A percentile compares a stretch with the other conserved stretches of the same genome.
Evolutionary conservation across 2,797 vertebrate genomes (phyloP).

Genomic region (Molothrus aeneus): DNA sequence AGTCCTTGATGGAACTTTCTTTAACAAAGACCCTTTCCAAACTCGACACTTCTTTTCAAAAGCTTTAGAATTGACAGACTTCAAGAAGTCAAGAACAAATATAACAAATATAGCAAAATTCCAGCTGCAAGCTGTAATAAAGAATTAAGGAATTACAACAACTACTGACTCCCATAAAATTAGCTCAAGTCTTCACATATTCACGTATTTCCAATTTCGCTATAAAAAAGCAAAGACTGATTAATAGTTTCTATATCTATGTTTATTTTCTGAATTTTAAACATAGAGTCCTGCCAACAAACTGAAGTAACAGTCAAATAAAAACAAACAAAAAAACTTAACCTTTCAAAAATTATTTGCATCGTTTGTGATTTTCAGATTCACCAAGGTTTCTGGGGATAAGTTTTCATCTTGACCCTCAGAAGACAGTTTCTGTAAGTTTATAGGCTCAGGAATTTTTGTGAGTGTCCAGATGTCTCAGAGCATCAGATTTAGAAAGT

Average conservation of each 20-base stretch:
- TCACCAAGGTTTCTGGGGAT: background rate
- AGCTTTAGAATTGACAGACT: background rate
- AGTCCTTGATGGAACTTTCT: background rate
- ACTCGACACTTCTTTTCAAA: background rate
- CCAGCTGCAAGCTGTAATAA: background rate
- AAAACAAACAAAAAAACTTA: background rate
- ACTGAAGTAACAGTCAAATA: background rate
- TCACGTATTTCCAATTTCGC: background rate
- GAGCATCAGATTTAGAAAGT: background rate
- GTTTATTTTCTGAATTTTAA: background rate
- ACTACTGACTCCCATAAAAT: background rate
- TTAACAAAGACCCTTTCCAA: background rate
- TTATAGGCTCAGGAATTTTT: background rate
- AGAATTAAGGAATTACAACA: background rate
- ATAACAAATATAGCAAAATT: background rate
- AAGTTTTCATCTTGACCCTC: background rate
- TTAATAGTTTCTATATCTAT: background rate
- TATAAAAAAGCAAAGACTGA: background rate
- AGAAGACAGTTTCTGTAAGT: background rate
- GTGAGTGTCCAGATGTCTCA: background rate
- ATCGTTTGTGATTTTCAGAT: background rate
- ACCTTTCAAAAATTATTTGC: background rate
- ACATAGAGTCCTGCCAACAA: background rate
- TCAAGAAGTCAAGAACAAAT: background rate
- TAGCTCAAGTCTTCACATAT: background rate